Evolutionary conservation across 2,888 invertebrate species (phyloP).

Genomic region (Caenorhabditis sp.): DNA sequence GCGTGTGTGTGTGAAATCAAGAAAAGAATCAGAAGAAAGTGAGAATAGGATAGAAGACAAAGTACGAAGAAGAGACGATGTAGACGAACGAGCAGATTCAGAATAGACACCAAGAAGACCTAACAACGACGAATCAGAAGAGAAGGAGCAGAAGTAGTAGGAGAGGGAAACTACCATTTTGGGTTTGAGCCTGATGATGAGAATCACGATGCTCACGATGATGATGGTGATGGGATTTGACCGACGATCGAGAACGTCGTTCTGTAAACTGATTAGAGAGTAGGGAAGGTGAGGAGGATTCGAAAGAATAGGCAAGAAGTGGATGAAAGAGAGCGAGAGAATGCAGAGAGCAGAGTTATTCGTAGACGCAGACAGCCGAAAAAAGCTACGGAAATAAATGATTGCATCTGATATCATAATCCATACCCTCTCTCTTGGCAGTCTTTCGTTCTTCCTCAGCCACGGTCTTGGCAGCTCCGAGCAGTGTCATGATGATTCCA

Average conservation of each 20-base stretch:
- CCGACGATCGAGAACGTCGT: constrained; percentile 67
- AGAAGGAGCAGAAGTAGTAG: constrained; percentile 26
- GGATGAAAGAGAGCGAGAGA: constrained; percentile 38
- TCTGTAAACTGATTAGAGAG: constrained; percentile 60
- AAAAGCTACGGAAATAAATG: constrained; percentile 35
- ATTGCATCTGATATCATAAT: constrained; percentile 6
- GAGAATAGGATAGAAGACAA: constrained; percentile 38
- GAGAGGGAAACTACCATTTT: constrained; percentile 57
- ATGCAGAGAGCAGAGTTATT: constrained; percentile 22
- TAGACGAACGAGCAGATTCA: constrained; percentile 23
- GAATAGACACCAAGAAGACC: constrained; percentile 24
- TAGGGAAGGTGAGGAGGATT: constrained; percentile 34
- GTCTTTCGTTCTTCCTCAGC: constrained; percentile 81
- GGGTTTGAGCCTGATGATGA: constrained; percentile 53
- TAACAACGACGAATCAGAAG: constrained; percentile 35
- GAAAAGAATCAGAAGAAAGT: constrained; percentile 19
- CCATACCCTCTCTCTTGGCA: constrained; percentile 79
- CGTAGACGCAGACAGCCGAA: constrained; percentile 26
- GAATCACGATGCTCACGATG: constrained; percentile 54
- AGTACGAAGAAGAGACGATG: constrained; percentile 16
- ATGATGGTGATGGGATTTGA: constrained; percentile 63
- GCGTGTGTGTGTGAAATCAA: neutral
- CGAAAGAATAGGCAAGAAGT: constrained; percentile 37
- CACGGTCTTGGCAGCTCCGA: constrained; percentile 82
- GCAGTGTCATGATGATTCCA: constrained; percentile 83